These are phyloP conservation scores for Drepanosiphum platanoidis DNA, from an alignment of 2,888 invertebrate species.

Conservation along the genomic window DNA sequence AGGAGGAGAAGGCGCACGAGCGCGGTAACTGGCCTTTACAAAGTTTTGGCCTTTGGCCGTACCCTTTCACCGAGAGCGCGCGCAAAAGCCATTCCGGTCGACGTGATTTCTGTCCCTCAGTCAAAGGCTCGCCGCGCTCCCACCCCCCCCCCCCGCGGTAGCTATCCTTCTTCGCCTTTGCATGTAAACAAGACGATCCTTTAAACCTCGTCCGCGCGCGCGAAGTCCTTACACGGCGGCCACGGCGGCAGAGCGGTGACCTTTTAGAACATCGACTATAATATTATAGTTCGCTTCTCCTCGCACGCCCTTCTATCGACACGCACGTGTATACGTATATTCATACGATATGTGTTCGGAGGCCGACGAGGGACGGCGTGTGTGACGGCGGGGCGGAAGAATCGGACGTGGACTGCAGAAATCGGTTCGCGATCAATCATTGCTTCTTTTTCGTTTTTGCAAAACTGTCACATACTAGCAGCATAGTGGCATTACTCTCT, in stretches of 20 bases:
- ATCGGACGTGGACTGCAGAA: slow-evolving; percentile 9
- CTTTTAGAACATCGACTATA: not conserved
- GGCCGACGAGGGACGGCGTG: not conserved
- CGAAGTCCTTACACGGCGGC: not conserved
- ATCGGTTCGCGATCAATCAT: slow-evolving; percentile 59
- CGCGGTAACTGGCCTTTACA: slow-evolving; percentile 58
- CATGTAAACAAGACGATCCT: slow-evolving; percentile 21
- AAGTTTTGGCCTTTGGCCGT: slow-evolving; percentile 62
- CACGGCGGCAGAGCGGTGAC: not conserved
- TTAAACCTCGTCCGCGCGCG: slow-evolving; percentile 11
- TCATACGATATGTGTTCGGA: not conserved
- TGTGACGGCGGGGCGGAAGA: not conserved
- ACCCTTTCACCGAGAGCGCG: slow-evolving; percentile 31
- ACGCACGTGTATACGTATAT: not conserved
- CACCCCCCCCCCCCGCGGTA: not conserved
- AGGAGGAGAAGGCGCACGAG: no score
- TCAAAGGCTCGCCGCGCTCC: slow-evolving; percentile 9
- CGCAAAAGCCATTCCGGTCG: slow-evolving; percentile 61
- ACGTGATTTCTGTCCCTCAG: slow-evolving; percentile 55
- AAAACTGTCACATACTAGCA: slow-evolving; percentile 56
- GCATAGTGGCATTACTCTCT: slow-evolving; percentile 16
- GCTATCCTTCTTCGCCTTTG: no score
- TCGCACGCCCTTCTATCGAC: not conserved
- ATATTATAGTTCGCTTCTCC: not conserved
- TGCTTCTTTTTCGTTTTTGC: slow-evolving; percentile 6